Conservation (phyloP, 2,113 vertebrate genomes). For the Bufo gargarizans region DNA sequence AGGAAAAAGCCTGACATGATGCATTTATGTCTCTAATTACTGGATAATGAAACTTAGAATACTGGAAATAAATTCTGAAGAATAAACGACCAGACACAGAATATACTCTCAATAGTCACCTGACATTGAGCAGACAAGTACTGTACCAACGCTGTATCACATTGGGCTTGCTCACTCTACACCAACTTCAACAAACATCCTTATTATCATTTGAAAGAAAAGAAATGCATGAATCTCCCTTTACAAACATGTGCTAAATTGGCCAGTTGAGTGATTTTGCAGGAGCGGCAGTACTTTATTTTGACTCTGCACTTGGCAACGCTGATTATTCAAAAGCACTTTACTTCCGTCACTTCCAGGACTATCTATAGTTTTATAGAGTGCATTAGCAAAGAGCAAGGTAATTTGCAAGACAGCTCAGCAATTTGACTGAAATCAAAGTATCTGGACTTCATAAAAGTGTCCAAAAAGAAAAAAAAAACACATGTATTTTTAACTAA, state of each 20-base stretch:
- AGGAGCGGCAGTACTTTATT: conserved; percentile 1
- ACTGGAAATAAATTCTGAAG: not conserved
- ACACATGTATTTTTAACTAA: not conserved
- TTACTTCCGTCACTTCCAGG: not conserved
- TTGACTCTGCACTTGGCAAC: not conserved
- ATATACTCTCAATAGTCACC: not conserved
- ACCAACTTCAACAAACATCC: conserved; percentile 13
- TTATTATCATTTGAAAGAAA: not conserved
- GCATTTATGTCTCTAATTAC: not conserved
- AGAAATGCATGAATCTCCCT: not conserved
- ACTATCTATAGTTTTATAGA: not conserved
- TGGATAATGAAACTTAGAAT: not conserved
- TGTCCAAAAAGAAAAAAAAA: not conserved
- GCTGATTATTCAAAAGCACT: conserved; percentile 34
- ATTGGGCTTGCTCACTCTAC: not conserved
- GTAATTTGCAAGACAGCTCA: not conserved
- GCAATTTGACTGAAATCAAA: not conserved
- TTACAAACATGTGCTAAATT: conserved; percentile 17
- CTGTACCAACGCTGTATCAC: not conserved
- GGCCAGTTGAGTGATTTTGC: conserved; percentile 25
- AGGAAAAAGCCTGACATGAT: not conserved
- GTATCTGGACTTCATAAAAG: not conserved
- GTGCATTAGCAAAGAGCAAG: not conserved
- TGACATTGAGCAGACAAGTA: not conserved
- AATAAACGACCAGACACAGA: not conserved